Conservation (phyloP, 2,888 invertebrate genomes). For the Nymphalis c-album region DNA sequence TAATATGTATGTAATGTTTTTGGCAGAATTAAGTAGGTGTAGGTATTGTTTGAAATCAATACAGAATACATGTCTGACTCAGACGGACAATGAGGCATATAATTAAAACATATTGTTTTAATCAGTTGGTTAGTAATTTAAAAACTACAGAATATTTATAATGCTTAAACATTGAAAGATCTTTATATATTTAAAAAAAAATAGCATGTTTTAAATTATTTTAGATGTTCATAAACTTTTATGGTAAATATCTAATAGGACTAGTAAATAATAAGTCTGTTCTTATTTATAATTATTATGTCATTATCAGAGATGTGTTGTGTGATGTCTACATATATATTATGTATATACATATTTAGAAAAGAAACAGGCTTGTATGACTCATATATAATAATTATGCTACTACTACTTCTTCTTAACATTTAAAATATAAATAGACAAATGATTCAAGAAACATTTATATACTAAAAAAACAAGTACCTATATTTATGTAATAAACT, state of each 20-base stretch:
- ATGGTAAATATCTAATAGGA: background rate
- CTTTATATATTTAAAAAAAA: background rate
- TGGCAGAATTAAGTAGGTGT: slow-evolving; percentile 19
- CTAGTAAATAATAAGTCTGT: background rate
- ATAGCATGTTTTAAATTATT: background rate
- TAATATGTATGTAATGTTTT: slow-evolving; percentile 1
- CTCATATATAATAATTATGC: slow-evolving; percentile 3
- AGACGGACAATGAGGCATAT: background rate
- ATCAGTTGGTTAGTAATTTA: background rate
- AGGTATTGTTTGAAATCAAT: slow-evolving; percentile 26
- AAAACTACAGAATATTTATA: background rate
- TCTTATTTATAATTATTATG: slow-evolving; percentile 8
- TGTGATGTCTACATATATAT: slow-evolving; percentile 3
- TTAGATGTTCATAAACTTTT: background rate
- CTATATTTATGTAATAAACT: no score
- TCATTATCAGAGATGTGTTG: slow-evolving; percentile 16
- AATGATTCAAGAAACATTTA: background rate
- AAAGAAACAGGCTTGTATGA: slow-evolving; percentile 18
- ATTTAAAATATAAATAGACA: background rate
- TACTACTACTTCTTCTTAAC: background rate
- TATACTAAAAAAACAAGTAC: background rate
- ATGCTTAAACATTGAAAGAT: background rate
- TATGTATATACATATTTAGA: no score
- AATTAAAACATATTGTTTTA: background rate
- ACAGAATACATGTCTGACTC: slow-evolving; percentile 20